Evolutionary conservation across 2,797 vertebrate species (phyloP), one percentile per base, ranked within the genome.

Genomic region (Lithobates sylvaticus): DNA sequence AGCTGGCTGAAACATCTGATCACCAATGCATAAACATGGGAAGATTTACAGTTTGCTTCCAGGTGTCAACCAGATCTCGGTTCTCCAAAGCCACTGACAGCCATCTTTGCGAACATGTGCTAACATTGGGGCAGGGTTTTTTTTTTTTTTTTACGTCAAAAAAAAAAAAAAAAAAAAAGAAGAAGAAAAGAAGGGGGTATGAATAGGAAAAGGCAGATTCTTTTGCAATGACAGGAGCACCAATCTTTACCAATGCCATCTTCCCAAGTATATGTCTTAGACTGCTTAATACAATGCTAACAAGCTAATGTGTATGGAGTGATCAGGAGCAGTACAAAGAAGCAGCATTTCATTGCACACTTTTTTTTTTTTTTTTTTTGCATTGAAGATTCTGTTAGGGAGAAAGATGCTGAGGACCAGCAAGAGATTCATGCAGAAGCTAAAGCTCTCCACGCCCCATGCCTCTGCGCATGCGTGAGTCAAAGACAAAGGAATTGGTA

Each of bases 401-500:
- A 26, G 44, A 21, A 27, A 44, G 58, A 79, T 79, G 61, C 72
- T 29, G 77, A 79, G 81, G 65, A 79, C 76, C 86, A 87, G 76
- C 69, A 69, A 87, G 74, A 87, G 84, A 70, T 85, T 79, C 76
- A 70, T 72, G 58, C 47, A 70, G 69, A 69, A 77, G 47, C 15
- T 58, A 36, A 39, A 82, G 75, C 82, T 85, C 84, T 92, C 93
- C 92, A 91, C 92, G 88, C 93, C 93, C 92, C 87, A 90, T 88
- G 88, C 87, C 84, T 75, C 32, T 78, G 91, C 90, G 93, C 93
- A 93, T 93, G 92, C 92, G 92, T 91, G 84, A 90, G 88, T 76
- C 89, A 90, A 89, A 94, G 93, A 94, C 93, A 94, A 94, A 94
- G 92, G 93, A 93, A 92, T 93, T 91, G 92, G 92, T 92, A 92